A percentile compares a stretch with the other conserved stretches of the same genome.
Evolutionary conservation across 2,113 vertebrate genomes (phyloP).

Genomic region (Triplophysa siluroides): DNA sequence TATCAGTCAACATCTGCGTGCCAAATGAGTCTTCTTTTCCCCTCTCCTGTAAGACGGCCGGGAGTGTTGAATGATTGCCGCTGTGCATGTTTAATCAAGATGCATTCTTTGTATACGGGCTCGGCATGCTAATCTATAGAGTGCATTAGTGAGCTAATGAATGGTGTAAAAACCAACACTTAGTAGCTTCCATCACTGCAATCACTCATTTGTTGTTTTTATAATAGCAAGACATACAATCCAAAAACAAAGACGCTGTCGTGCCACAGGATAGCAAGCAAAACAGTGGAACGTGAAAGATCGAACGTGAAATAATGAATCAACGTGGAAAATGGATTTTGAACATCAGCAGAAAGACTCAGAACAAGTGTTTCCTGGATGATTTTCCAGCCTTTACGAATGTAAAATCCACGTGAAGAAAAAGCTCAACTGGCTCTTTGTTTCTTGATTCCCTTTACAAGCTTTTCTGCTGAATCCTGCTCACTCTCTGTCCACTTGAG

Average conservation of each 20-base stretch:
- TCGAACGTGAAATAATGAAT: not conserved
- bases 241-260: not conserved
- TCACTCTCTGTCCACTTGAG: slow-evolving; percentile 4
- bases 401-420: slow-evolving; percentile 57
- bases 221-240: not conserved
- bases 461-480: slow-evolving; percentile 9
- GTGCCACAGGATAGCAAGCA: not conserved
- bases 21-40: slow-evolving; percentile 45
- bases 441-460: slow-evolving; percentile 32
- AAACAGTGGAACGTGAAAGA: not conserved
- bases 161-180: slow-evolving; percentile 43
- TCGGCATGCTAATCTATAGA: slow-evolving; percentile 43
- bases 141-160: slow-evolving; percentile 49
- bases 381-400: slow-evolving; percentile 70
- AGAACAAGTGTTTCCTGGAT: slow-evolving; percentile 73
- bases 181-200: slow-evolving; percentile 7
- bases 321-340: not conserved
- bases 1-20: slow-evolving; percentile 57
- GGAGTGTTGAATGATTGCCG: slow-evolving; percentile 48
- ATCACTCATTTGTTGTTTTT: slow-evolving; percentile 10
- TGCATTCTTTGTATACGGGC: slow-evolving; percentile 42
- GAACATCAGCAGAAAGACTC: not conserved
- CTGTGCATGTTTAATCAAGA: slow-evolving; percentile 43
- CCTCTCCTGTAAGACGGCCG: slow-evolving; percentile 42
- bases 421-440: slow-evolving; percentile 61